A percentile compares a stretch with the other conserved stretches of the same genome.
Evolutionary conservation across 1,140 invertebrate genomes (phyloP).

Genomic region (Riptortus pedestris): DNA sequence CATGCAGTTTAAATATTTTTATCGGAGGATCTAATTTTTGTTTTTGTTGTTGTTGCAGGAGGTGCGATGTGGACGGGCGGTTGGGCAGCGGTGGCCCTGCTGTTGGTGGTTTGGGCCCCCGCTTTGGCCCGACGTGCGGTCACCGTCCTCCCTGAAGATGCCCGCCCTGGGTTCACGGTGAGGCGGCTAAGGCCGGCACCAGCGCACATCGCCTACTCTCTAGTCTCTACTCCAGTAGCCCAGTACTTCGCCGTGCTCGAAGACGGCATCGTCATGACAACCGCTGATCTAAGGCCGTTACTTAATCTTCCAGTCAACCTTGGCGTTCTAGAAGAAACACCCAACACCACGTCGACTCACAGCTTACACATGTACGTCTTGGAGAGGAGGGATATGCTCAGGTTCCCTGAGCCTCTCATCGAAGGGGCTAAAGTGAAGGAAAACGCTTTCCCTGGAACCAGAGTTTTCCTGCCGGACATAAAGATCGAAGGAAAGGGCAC

Average conservation of each 20-base stretch:
- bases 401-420: constrained; percentile 57
- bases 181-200: constrained; percentile 50
- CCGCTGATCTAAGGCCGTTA: constrained; percentile 66
- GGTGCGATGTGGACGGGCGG: neutral
- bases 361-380: constrained; percentile 70
- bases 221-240: constrained; percentile 65
- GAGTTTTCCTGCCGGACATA: constrained; percentile 54
- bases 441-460: constrained; percentile 57
- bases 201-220: constrained; percentile 47
- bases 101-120: constrained; percentile 2
- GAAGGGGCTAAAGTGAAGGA: constrained; percentile 54
- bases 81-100: neutral
- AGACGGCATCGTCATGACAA: constrained; percentile 82
- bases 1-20: neutral
- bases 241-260: constrained; percentile 77
- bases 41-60: constrained; percentile 6
- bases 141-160: constrained; percentile 52
- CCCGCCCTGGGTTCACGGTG: constrained; percentile 73
- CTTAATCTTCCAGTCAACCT: constrained; percentile 67
- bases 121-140: constrained; percentile 31
- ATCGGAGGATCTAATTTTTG: neutral
- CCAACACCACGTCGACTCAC: constrained; percentile 66
- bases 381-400: constrained; percentile 64
- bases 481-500: constrained; percentile 40
- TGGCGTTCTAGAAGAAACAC: constrained; percentile 65